phyloP scores from a whole-genome alignment of 1,140 invertebrate species.

The Branchinecta lynchi region DNA sequence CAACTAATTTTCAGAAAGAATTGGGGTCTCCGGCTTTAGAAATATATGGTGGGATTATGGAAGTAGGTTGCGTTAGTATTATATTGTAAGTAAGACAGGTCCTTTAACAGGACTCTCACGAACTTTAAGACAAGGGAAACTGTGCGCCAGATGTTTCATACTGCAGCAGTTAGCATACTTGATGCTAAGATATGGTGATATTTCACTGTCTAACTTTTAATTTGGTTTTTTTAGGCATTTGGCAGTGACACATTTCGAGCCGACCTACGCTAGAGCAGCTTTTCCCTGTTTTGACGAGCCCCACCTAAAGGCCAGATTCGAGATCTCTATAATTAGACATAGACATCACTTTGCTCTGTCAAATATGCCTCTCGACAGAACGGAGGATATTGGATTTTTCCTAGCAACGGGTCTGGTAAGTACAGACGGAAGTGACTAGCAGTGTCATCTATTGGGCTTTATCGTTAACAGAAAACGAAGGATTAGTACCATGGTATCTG shows the following conservation, averaged over 20 bases:
- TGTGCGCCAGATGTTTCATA: no score
- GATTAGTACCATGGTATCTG: no score
- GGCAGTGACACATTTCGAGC: slow-evolving; percentile 87
- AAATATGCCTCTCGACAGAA: slow-evolving; percentile 75
- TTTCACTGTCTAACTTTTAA: no score
- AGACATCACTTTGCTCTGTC: slow-evolving; percentile 71
- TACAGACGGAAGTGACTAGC: slow-evolving; percentile 19
- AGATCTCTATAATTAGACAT: slow-evolving; percentile 70
- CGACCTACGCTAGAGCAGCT: slow-evolving; percentile 77
- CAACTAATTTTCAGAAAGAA: no score
- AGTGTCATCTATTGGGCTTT: slow-evolving; percentile 13
- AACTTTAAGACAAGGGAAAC: no score
- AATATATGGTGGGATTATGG: no score
- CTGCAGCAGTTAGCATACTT: no score
- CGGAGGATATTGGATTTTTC: slow-evolving; percentile 68
- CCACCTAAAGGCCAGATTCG: slow-evolving; percentile 81
- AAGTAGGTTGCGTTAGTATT: no score
- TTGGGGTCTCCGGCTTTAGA: no score
- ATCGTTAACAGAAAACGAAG: not conserved
- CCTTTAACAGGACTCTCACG: no score
- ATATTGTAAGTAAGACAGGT: no score
- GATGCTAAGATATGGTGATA: no score
- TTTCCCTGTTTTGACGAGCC: slow-evolving; percentile 98
- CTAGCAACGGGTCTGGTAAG: slow-evolving; percentile 65
- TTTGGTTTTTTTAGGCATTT: slow-evolving; percentile 48